Base-by-base conservation (phyloP, 2,888 invertebrate species). In the Eupithecia dodoneata region DNA sequence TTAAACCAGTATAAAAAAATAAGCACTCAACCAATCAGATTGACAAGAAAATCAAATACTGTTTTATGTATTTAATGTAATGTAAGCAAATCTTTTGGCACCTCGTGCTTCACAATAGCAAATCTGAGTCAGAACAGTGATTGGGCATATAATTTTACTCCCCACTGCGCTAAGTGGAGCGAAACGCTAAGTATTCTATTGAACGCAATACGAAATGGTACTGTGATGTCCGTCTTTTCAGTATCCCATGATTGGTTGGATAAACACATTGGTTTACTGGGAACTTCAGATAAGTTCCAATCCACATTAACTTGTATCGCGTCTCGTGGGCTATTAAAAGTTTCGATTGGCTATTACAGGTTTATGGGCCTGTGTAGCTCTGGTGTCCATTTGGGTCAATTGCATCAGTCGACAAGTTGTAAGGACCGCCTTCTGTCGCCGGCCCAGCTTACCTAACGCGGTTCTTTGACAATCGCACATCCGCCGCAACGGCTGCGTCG, bases 351-450 rank as follows among this genome's bases (percentile, higher is more conserved):
- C 84, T 85, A 83, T 88, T 85, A 84, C 83, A 80, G 81, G 81
- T 87, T 86, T 86, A 88, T 86, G 85, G 85, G 83, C 80, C 79
- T 81, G 82, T 87, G 83, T 85, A 87, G 86, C 86, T 85, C 86
- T 81, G 80, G 81, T 82, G 83, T 87, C 85, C 88, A 90, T 91
- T 90, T 88, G 83, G 90, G 89, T 90, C 91, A 90, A 88, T 88
- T 90, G 89, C 87, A 87, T 87, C 87, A 88, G 88, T 88, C 86
- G 84, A 81, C 85, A 85, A 86, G 84, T 88, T 86, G 85, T 83
- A 81, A 82, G 79, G 78, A 82, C 85, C 86, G 86, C 87, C 87
- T 86, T 86, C 86, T 81, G 82, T 81, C 81, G 47, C 77, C 47
- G 55, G 63, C 74, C 72, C 45, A 73, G 74, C 41, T 69, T 65